Percentiles rank a stretch among this genome's conserved stretches.
Conservation (phyloP, 2,113 vertebrate species). For the Felis catus region F.catus_Fca126_mat1.0 CM031428.1:53761501-53762000, state of each 20-base stretch:
- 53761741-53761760: not conserved
- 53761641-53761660: not conserved
- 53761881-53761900: not conserved
- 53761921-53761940: not conserved
- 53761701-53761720: slow-evolving; percentile 46
- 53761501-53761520: not conserved
- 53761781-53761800: not conserved
- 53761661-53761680: not conserved
- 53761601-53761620: not conserved
- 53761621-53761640: not conserved
- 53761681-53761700: not conserved
- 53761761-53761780: slow-evolving; percentile 45
- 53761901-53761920: not conserved
- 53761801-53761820: not conserved
- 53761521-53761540: not conserved
- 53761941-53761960: not conserved
- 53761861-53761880: not conserved
- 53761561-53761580: not conserved
- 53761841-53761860: not conserved
- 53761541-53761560: not conserved
- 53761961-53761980: not conserved
- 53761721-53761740: slow-evolving; percentile 25
- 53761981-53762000: not conserved
- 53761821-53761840: not conserved
- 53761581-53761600: not conserved